Base-by-base conservation (phyloP, 2,888 invertebrate species). In the Clistopyga incitator region DNA sequence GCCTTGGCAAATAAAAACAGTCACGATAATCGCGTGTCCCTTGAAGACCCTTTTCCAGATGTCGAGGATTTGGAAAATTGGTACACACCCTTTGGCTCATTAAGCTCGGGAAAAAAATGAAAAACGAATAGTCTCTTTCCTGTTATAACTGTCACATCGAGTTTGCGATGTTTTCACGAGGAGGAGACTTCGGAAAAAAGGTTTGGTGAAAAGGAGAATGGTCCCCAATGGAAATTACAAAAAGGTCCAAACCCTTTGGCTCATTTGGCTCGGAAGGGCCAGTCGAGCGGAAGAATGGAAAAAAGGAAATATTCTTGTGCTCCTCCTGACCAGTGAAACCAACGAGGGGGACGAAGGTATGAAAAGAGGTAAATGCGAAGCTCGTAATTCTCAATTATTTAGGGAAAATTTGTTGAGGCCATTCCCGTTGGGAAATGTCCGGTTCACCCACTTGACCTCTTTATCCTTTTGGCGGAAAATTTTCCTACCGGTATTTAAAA, bases 331-430 rank as follows among this genome's bases (percentile, higher is more conserved):
- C 56, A n/a, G 23, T 56, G 25, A 4, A 34, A 4, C 20, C 13
- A 42, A 2, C 20, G 6, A 47, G 67, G 64, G 42, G 47, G 50
- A 45, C 34, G 29, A 13, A 34, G 15, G 42, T 38, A 59, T 38
- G 64, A 20, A 38, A 38, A 54, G 67, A 56, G 65, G 29, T 59
- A 50, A 78, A 71, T 61, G 52, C 77, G 68, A 78, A 84, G 84
- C 81, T 82, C 86, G 84, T 86, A 83, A 85, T 86, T 86, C 82
- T 89, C 88, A 88, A 90, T 91, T 89, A 91, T 91, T 90, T 89
- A 87, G 86, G 87, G 82, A 87, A 90, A 89, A 84, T 84, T 90
- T 86, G 87, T 88, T 80, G 87, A 89, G 88, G 85, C 87, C 82
- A 56, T 64, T 70, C 61, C 87, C 88, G 82, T 72, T 85, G 88